Base-by-base conservation (phyloP, 2,113 vertebrate genomes). In the Sciurus niger region DNA sequence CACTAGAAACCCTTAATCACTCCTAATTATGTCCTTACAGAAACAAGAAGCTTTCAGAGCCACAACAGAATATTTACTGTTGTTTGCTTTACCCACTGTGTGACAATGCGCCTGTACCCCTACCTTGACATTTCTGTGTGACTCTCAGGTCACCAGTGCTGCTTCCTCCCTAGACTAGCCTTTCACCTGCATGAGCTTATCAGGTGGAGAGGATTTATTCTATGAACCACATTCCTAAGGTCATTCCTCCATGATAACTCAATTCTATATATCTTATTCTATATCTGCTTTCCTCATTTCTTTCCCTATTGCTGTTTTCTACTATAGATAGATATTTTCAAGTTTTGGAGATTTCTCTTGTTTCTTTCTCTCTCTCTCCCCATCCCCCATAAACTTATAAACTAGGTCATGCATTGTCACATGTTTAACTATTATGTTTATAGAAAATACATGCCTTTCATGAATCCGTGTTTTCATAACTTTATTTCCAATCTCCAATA, bases 91-190 rank as follows among this genome's bases (percentile, higher is more conserved):
- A 78, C 8, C 32, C 2, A 32, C n/a, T 87, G 5, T 17, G n/a
- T 60, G 28, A 58, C 10, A 4, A 13, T 8, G 13, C 34, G 16
- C 30, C 30, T 48, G 3, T 1, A 4, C 0, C 1, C 3, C 28
- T 32, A 4, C 6, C 24, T 30, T 70, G 32, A 6, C 2, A 2
- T 46, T 79, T 77, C 2, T 8, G 5, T n/a, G 14, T n/a, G 24
- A 58, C 51, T 2, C 16, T 93, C 6, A 76, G n/a, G 24, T 14
- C 20, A 34, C 34, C 53, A 43, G 7, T 8, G 48, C 5, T 53
- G 25, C 25, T 65, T 46, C 17, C 6, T 30, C 7, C 11, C 18
- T 78, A n/a, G 13, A 17, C 58, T 20, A 60, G 18, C 18, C n/a
- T 46, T 76, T 43, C 46, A 51, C 34, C 43, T 73, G 0, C 51